These are phyloP conservation scores for Tipula unca DNA, from an alignment of 2,888 invertebrate species.

Conservation along the genomic window DNA sequence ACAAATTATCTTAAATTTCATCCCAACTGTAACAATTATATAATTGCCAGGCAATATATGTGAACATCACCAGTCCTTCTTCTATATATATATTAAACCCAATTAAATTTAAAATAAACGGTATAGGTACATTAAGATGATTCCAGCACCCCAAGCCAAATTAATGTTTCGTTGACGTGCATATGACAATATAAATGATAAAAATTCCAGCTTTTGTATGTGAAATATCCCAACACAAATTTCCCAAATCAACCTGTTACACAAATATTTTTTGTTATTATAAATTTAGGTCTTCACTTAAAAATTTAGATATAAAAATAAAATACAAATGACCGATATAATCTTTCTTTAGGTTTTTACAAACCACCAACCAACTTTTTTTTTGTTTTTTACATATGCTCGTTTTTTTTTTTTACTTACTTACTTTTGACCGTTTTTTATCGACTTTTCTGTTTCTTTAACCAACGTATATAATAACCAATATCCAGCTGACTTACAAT, in stretches of 20 bases:
- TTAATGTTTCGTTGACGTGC: not conserved
- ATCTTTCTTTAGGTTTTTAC: not conserved
- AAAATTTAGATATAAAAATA: not conserved
- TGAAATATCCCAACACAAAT: not conserved
- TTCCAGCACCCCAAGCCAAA: not conserved
- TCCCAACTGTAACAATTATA: not conserved
- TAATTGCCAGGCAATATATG: not conserved
- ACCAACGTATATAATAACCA: not conserved
- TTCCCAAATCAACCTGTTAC: constrained; percentile 9
- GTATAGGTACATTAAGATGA: not conserved
- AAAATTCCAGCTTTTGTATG: not conserved
- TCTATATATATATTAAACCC: not conserved
- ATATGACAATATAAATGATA: not conserved
- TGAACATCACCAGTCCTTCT: not conserved
- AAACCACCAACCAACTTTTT: not conserved
- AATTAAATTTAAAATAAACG: not conserved
- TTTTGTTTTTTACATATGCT: constrained; percentile 1
- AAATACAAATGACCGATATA: constrained; percentile 14
- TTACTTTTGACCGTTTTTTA: constrained; percentile 1
- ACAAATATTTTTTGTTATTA: not conserved
- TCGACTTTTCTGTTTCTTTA: not conserved
- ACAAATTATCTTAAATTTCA: not conserved
- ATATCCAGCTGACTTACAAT: constrained; percentile 4
- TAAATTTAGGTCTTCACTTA: not conserved
- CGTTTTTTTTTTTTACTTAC: not conserved